These are phyloP conservation scores for Amblyornis subalaris DNA, from an alignment of 2,113 vertebrate species.

Conservation along the genomic window DNA sequence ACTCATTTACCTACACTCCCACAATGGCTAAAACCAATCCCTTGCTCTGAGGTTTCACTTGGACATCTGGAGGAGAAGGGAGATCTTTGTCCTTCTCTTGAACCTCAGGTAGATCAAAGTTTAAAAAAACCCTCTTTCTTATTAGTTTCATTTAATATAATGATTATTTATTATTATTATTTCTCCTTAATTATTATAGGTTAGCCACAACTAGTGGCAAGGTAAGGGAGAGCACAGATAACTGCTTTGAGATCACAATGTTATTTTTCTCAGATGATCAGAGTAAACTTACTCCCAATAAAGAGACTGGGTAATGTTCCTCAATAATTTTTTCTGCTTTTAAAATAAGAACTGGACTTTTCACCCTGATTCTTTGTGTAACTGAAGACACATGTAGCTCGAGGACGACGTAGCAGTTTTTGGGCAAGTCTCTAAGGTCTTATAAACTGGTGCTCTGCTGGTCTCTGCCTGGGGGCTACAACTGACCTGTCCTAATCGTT, in stretches of 20 bases:
- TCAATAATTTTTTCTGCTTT: not conserved
- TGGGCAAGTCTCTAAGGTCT: not conserved
- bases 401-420: fast-evolving
- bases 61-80: not conserved
- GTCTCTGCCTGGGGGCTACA: not conserved
- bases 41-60: not conserved
- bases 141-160: not conserved
- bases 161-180: not conserved
- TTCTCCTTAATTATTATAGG: not conserved
- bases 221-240: too few relatives aligned
- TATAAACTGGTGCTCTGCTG: fast-evolving
- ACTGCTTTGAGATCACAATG: not conserved
- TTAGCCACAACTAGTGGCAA: not conserved
- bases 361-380: not conserved
- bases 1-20: not conserved
- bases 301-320: fast-evolving
- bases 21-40: not conserved
- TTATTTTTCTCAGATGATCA: fast-evolving
- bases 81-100: not conserved
- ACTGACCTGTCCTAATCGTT: fast-evolving
- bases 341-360: not conserved
- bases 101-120: not conserved
- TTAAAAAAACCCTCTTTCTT: not conserved
- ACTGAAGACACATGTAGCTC: not conserved
- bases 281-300: not conserved